phyloP scores from a whole-genome alignment of 1,140 invertebrate genomes.

The Zaprionus lachaisei region DNA sequence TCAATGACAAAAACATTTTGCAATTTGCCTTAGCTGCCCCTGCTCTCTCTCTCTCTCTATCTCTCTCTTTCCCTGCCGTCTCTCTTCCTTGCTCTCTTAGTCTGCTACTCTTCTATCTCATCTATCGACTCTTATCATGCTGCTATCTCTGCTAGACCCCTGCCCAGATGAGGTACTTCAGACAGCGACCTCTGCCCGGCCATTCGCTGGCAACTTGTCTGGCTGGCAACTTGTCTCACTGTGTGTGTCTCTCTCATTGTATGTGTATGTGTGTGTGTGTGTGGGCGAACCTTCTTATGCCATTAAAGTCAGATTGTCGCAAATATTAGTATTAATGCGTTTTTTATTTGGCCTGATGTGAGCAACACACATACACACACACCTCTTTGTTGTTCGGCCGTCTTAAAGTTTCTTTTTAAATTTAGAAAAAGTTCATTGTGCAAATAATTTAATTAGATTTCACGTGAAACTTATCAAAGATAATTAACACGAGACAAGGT shows the following conservation, averaged over 20 bases:
- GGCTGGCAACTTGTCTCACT: too few species aligned
- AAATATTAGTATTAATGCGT: constrained; percentile 80
- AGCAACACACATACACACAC: neutral
- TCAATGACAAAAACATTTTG: constrained; percentile 78
- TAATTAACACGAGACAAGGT: constrained; percentile 6
- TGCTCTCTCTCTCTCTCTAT: neutral
- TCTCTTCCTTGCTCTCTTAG: neutral
- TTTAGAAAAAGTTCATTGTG: constrained; percentile 17
- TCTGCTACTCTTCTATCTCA: neutral
- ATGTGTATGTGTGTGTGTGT: neutral
- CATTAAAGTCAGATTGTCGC: constrained; percentile 78
- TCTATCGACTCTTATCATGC: neutral
- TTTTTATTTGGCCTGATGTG: constrained; percentile 70
- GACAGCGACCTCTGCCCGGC: constrained; percentile 39
- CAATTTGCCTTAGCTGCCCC: constrained; percentile 14
- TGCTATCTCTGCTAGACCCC: neutral
- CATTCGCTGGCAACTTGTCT: neutral
- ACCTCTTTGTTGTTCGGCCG: constrained; percentile 10
- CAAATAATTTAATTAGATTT: constrained; percentile 13
- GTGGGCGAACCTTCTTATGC: constrained; percentile 56
- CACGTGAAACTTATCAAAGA: neutral
- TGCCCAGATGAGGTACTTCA: neutral
- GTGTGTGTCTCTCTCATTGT: neutral
- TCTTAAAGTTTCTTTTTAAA: neutral
- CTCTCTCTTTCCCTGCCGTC: too few species aligned